These are phyloP conservation scores for Silurus glanis DNA, from an alignment of 2,113 vertebrate genomes.

Conservation along the genomic window DNA sequence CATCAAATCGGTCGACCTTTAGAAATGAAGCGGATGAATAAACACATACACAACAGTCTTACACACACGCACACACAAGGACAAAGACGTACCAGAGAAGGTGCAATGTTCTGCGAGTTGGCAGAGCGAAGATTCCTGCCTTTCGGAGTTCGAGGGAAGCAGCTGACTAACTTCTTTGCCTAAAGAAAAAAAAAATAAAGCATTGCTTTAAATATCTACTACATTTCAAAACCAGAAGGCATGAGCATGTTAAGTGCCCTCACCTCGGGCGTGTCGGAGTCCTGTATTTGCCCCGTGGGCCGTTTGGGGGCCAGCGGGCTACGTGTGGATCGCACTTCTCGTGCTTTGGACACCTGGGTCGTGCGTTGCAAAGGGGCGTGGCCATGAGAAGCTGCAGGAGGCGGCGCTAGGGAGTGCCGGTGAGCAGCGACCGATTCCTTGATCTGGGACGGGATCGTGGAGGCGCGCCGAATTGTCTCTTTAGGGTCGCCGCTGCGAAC, in stretches of 20 bases:
- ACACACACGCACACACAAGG: background rate
- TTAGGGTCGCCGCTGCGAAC: conserved; percentile 82
- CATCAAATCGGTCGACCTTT: too few species aligned
- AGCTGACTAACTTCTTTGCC: conserved; percentile 80
- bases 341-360: conserved; percentile 62
- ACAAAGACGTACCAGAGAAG: conserved; percentile 34
- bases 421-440: conserved; percentile 59
- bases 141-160: conserved; percentile 85
- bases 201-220: background rate
- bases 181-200: conserved; percentile 41
- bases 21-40: background rate
- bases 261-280: conserved; percentile 76
- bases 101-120: conserved; percentile 47
- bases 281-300: conserved; percentile 71
- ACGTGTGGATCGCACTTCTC: conserved; percentile 43
- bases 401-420: conserved; percentile 72
- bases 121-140: conserved; percentile 66
- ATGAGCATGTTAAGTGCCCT: background rate
- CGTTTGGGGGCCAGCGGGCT: conserved; percentile 62
- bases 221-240: too few species aligned
- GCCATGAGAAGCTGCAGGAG: conserved; percentile 57
- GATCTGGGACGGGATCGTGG: conserved; percentile 80
- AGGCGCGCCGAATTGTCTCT: conserved; percentile 85
- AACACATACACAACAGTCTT: background rate
- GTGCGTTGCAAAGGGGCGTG: conserved; percentile 35